A percentile compares a stretch with the other conserved stretches of the same genome.
These are phyloP conservation scores for Auanema sp. DNA, from an alignment of 2,888 invertebrate genomes.

Conservation along the genomic window DNA sequence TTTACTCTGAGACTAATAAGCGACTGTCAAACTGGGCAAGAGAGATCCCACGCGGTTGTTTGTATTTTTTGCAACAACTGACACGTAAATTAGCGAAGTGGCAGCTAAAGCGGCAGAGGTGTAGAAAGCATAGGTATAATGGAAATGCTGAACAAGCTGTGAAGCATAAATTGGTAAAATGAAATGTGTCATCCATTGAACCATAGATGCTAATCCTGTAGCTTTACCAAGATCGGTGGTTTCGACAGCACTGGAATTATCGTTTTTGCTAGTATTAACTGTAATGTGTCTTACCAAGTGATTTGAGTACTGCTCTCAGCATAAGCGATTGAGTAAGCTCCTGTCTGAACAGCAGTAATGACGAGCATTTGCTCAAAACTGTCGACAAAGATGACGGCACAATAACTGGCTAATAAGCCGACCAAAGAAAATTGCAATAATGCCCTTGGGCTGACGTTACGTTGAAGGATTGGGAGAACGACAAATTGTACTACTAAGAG, in stretches of 20 bases:
- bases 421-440: slow-evolving; percentile 52
- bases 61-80: slow-evolving; percentile 54
- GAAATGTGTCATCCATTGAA: slow-evolving; percentile 62
- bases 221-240: slow-evolving; percentile 61
- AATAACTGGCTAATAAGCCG: slow-evolving; percentile 49
- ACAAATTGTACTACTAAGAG: slow-evolving; percentile 58
- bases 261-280: slow-evolving; percentile 1
- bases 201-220: slow-evolving; percentile 62
- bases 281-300: slow-evolving; percentile 46
- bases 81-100: slow-evolving; percentile 53
- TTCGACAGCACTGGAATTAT: slow-evolving; percentile 55
- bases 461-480: slow-evolving; percentile 59
- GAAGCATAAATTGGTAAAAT: slow-evolving; percentile 62
- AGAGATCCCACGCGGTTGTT: slow-evolving; percentile 56
- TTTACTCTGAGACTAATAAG: slow-evolving; percentile 17
- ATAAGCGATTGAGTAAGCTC: slow-evolving; percentile 61
- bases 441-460: slow-evolving; percentile 36
- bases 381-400: slow-evolving; percentile 52
- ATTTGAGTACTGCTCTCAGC: slow-evolving; percentile 62
- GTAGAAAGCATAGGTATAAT: slow-evolving; percentile 64
- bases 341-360: slow-evolving; percentile 61
- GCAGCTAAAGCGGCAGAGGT: slow-evolving; percentile 51
- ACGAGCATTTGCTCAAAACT: slow-evolving; percentile 58
- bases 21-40: slow-evolving; percentile 51
- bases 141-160: slow-evolving; percentile 52